These are phyloP conservation scores for Thunnus albacares DNA, from an alignment of 2,797 vertebrate species.

Conservation along the genomic window DNA sequence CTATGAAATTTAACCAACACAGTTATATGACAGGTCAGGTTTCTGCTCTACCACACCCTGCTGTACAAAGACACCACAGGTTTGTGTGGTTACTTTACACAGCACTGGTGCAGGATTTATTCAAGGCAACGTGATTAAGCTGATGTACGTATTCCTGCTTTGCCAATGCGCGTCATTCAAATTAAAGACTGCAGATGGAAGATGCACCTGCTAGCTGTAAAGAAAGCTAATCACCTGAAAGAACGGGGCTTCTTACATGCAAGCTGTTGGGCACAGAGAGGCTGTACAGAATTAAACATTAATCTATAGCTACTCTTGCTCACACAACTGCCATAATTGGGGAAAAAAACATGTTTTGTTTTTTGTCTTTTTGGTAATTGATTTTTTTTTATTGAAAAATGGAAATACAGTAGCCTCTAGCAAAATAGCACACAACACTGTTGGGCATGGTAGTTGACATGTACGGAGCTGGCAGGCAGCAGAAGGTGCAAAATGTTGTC, in stretches of 20 bases:
- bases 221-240: conserved; percentile 33
- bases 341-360: background rate
- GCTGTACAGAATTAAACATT: conserved; percentile 5
- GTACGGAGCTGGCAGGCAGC: conserved; percentile 21
- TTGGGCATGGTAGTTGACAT: conserved; percentile 2
- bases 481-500: conserved; percentile 25
- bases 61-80: background rate
- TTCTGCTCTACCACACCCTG: background rate
- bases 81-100: conserved; percentile 7
- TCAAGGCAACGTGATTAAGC: conserved; percentile 49
- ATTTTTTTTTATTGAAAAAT: background rate
- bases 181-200: conserved; percentile 12
- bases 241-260: conserved; percentile 10
- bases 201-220: conserved; percentile 29
- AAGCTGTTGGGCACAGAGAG: background rate
- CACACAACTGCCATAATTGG: background rate
- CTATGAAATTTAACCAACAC: background rate
- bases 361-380: background rate
- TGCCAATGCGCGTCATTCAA: background rate
- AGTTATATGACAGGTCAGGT: background rate
- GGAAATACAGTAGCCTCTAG: conserved; percentile 3
- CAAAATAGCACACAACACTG: background rate
- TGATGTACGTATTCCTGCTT: conserved; percentile 18
- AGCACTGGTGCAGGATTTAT: conserved; percentile 11
- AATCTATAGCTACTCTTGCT: background rate